Base-by-base conservation (phyloP, 1,140 invertebrate species). In the Penaeus japonicus region DNA sequence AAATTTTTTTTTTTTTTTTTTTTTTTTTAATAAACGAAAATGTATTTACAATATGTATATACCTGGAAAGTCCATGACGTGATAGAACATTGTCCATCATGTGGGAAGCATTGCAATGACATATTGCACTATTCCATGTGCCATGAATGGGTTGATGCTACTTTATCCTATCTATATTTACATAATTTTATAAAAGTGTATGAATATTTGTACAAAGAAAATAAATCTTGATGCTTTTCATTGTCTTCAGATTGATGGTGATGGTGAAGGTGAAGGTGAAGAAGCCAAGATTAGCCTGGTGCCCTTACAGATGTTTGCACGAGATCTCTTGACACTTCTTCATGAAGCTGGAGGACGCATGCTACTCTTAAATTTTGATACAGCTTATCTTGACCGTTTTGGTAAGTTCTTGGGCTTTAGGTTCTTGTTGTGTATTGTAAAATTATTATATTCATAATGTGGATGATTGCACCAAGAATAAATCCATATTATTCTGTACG, bases 251-350 rank as follows among this genome's bases (percentile, higher is more conserved):
- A 89, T 92, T 73, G 89, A 91, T 55, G 81, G 88, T 65, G 90
- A 90, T 35, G 92, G 92, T 18, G 92, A 91, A 57, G 81, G 88
- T 65, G 90, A 90, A 53, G 92, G 92, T 18, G 92, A 92, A 10
- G 92, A 93, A 53, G 89, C 91, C 4, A 92, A 91, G 35, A 93
- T 95, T 24, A 93, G 94, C 89, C 91, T 96, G 24, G 94, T 93
- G 4, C 92, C 93, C 4, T 91, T 95, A 30, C 93, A 95, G 90
- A 91, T 93, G 57, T 94, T 95, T 84, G 94, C 94, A 0, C 93
- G 94, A 77, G 93, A 95, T 90, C 91, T 95, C 17, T 93, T 94
- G 89, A 92, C 93, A 24, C 92, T 95, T 17, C 92, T 96, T 87
- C 93, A 94, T 89, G 92, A 93, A 87, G 92, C 93, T 85, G 92